Percentiles rank a stretch among this genome's conserved stretches.
Evolutionary conservation across 2,113 vertebrate genomes (phyloP).

Genomic region (Microcebus lehilahytsara): DNA sequence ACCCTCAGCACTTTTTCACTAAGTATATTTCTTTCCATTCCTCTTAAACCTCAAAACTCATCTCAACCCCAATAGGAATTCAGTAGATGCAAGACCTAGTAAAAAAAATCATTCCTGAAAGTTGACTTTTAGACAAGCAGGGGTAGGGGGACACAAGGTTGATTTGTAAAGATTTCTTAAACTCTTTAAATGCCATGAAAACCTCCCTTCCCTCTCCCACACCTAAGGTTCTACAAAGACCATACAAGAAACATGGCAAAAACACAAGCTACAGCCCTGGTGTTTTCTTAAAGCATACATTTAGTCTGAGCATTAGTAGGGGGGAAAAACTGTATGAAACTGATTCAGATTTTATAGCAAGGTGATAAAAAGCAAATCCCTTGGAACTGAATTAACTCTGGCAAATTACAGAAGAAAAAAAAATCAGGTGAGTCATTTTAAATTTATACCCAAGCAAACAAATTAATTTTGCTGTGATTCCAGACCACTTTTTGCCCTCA

Average conservation of each 20-base stretch:
- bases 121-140: not conserved
- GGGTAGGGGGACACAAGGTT: accelerated
- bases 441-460: constrained; percentile 73
- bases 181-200: constrained; percentile 10
- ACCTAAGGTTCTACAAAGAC: not conserved
- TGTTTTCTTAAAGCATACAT: constrained; percentile 45
- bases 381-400: constrained; percentile 63
- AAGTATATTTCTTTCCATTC: constrained; percentile 19
- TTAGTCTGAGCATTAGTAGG: not conserved
- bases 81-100: not conserved
- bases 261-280: not conserved
- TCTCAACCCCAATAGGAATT: not conserved
- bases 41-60: not conserved
- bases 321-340: not conserved
- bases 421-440: constrained; percentile 69
- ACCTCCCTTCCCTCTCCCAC: not conserved
- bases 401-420: constrained; percentile 60
- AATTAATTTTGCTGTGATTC: constrained; percentile 68
- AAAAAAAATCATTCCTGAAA: constrained; percentile 31
- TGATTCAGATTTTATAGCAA: constrained; percentile 59
- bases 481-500: constrained; percentile 58
- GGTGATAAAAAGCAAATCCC: constrained; percentile 61
- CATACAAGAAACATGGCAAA: not conserved
- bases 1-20: not conserved
- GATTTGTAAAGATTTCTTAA: constrained; percentile 42